Evolutionary conservation across 2,797 vertebrate genomes (phyloP).

Genomic region (Falco cherrug): DNA sequence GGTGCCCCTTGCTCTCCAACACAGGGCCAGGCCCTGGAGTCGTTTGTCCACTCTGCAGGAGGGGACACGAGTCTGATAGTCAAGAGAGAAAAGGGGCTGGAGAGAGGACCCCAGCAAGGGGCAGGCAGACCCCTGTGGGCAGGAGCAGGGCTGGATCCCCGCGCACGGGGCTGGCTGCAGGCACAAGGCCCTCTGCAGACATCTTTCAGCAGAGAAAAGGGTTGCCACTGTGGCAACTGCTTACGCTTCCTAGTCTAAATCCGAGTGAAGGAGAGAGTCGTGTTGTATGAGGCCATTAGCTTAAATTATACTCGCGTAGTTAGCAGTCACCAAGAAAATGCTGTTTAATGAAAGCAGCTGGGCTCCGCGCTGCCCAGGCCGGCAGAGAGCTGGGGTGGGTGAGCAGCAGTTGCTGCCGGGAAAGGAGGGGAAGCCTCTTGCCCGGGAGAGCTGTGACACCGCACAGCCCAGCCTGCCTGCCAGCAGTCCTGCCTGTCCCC

Average conservation of each 20-base stretch:
- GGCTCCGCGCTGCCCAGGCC: neutral
- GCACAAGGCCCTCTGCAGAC: neutral
- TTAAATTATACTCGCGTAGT: neutral
- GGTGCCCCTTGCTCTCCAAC: neutral
- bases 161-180: neutral
- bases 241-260: neutral
- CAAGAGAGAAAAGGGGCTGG: neutral
- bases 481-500: neutral
- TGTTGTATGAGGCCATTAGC: neutral
- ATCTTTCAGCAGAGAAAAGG: neutral
- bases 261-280: neutral
- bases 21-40: neutral
- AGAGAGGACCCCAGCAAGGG: neutral
- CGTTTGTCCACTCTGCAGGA: neutral
- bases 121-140: neutral
- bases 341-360: neutral
- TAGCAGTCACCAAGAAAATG: neutral
- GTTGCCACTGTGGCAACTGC: neutral
- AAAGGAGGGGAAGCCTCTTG: neutral
- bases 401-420: neutral
- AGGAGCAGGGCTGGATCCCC: neutral
- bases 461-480: neutral
- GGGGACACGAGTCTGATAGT: too few species aligned
- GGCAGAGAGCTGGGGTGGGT: too few species aligned
- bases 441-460: neutral